Percentiles rank a stretch among this genome's conserved stretches.
phyloP scores from a whole-genome alignment of 1,140 invertebrate genomes.

The Diorhabda elongata region DNA sequence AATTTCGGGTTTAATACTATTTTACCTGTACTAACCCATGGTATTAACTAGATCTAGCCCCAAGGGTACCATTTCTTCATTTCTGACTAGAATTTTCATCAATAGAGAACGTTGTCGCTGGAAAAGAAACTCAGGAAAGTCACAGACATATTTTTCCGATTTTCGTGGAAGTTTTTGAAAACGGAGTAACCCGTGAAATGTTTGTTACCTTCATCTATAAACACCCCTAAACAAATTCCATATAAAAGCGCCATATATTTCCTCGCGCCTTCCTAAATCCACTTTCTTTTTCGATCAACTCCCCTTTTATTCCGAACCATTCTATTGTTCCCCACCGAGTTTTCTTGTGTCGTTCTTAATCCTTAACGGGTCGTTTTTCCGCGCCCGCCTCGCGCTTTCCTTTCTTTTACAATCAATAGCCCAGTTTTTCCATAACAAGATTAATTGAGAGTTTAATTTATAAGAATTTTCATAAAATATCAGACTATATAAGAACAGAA shows the following conservation, averaged over 20 bases:
- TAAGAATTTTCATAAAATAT: neutral
- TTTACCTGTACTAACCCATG: no score
- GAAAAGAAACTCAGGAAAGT: no score
- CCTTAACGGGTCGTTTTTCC: slow-evolving; percentile 4
- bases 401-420: neutral
- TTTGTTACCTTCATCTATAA: neutral
- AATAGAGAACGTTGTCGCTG: no score
- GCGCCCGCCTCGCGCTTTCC: neutral
- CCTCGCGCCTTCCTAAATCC: slow-evolving; percentile 23
- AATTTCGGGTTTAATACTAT: no score
- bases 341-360: slow-evolving; percentile 18
- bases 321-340: slow-evolving; percentile 21
- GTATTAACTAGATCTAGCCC: no score
- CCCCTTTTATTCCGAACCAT: slow-evolving; percentile 23
- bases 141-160: no score
- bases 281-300: slow-evolving; percentile 29
- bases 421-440: neutral
- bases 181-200: no score
- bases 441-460: neutral
- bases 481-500: neutral
- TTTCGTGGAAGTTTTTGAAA: no score
- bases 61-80: no score
- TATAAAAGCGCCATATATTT: slow-evolving; percentile 29
- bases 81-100: no score
- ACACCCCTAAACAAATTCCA: slow-evolving; percentile 14